Evolutionary conservation across 2,888 invertebrate genomes (phyloP).

Genomic region (Thymelicus acteon): DNA sequence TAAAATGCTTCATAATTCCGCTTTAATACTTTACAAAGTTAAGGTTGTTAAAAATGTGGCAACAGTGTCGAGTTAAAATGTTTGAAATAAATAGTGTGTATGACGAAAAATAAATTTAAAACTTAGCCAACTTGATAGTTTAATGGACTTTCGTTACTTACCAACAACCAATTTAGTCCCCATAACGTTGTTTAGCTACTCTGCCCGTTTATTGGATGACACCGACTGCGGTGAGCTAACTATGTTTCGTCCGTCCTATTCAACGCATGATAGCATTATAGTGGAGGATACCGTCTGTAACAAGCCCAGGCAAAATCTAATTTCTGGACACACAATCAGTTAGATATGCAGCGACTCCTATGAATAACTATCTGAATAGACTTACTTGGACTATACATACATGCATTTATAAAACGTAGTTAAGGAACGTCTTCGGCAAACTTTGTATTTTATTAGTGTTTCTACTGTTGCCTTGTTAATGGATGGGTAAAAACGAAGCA

Average conservation of each 20-base stretch:
- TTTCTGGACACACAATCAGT: conserved; percentile 25
- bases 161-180: conserved; percentile 22
- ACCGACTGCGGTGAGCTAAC: conserved; percentile 33
- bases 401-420: not conserved
- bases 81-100: not conserved
- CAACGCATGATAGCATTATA: conserved; percentile 32
- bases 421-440: too few relatives aligned
- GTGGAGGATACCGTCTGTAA: conserved; percentile 31
- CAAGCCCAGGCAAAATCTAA: conserved; percentile 32
- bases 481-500: too few relatives aligned
- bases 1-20: not conserved
- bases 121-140: not conserved
- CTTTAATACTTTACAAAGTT: not conserved
- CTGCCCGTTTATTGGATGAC: conserved; percentile 30
- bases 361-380: not conserved
- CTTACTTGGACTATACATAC: not conserved
- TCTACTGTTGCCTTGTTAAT: too few relatives aligned
- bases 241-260: conserved; percentile 30
- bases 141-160: conserved; percentile 4
- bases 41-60: not conserved
- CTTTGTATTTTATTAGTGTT: too few relatives aligned
- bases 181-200: conserved; percentile 29
- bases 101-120: not conserved
- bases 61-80: not conserved
- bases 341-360: conserved; percentile 1